Evolutionary conservation across 2,797 vertebrate species (phyloP), one percentile per base, ranked within the genome.

Genomic region (Eurystomus glaucurus): DNA sequence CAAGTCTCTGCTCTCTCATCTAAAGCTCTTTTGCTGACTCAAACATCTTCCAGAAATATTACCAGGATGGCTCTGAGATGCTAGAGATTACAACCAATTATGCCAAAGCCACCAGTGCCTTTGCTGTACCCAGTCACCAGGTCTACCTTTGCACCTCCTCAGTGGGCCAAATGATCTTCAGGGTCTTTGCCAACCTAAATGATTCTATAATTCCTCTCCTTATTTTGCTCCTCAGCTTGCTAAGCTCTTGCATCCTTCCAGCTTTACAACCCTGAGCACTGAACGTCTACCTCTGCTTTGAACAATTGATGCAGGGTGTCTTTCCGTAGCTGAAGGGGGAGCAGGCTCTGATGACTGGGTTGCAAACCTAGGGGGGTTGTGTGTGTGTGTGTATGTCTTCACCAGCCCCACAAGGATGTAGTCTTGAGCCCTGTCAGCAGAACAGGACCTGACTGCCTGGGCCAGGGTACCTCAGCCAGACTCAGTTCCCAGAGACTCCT

Each of bases 161-260:
- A 0, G 18, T n/a, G 26, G 35, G 28, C 5, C 21, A 3, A 0
- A 13, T 35, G 12, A 23, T 66, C 65, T 50, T 39, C 22, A 39
- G 35, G 18, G 11, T 31, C 18, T 79, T 70, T 78, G 46, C 33
- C 57, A 71, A 1, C 23, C 33, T 35, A 33, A 68, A 9, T 19
- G 28, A 29, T 65, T 57, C 31, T 46, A 2, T 19, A 43, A 51
- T 39, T 81, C 31, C 31, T 71, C 52, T 81, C 55, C 37, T 74
- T 37, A 23, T 37, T 84, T 82, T 79, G 9, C 41, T 86, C 13
- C 62, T 60, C 62, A 48, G 21, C 16, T 79, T 66, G 14, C 10
- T 75, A 45, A 82, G 17, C 37, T 33, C 71, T 46, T 26, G 6
- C 43, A 51, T 51, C 51, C 14, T 79, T 35, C 37, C 41, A 64